phyloP scores from a whole-genome alignment of 2,888 invertebrate genomes.

The Schizaphis graminum region DNA sequence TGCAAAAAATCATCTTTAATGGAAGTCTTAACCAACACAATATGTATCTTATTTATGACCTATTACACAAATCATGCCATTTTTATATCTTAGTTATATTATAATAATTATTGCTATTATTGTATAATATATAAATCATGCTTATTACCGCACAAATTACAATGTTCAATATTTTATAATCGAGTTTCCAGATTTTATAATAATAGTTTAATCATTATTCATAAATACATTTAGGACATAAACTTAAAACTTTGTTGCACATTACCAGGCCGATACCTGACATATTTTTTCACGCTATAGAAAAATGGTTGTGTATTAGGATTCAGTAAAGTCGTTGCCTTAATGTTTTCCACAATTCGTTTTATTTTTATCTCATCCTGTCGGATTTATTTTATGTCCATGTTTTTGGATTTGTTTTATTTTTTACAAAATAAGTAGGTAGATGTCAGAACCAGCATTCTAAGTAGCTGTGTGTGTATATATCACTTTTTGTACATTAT shows the following conservation, averaged over 20 bases:
- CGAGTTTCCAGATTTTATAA: neutral
- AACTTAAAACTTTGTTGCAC: neutral
- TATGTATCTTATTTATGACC: neutral
- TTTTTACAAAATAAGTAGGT: neutral
- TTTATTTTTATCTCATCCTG: slow-evolving; percentile 1
- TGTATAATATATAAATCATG: neutral
- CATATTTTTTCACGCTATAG: neutral
- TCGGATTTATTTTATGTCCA: neutral
- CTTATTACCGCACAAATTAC: neutral
- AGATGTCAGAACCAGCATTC: neutral
- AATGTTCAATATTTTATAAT: neutral
- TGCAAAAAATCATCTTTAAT: neutral
- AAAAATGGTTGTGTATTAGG: neutral
- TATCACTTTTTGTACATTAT: neutral
- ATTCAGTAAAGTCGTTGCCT: neutral
- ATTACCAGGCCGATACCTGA: neutral
- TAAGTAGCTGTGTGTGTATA: neutral
- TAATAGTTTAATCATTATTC: neutral
- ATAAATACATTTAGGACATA: neutral
- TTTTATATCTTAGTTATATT: neutral
- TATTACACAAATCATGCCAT: neutral
- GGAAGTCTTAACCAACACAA: neutral
- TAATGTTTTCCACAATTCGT: slow-evolving; percentile 8
- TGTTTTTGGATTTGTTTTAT: neutral
- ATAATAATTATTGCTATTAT: neutral